Evolutionary conservation across 2,797 vertebrate genomes (phyloP).

Genomic region (Synanceia verrucosa): DNA sequence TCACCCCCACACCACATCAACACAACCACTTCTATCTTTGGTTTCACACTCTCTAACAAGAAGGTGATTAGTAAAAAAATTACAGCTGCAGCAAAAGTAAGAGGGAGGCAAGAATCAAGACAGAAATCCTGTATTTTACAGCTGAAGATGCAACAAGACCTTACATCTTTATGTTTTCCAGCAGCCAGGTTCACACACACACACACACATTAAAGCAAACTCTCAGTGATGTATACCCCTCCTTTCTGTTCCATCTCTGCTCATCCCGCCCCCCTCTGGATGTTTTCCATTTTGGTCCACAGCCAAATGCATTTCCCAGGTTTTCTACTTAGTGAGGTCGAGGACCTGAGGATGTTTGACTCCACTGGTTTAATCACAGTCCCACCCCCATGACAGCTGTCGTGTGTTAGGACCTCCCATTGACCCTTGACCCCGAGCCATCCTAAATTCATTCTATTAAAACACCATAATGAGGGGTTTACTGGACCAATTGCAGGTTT

Average conservation of each 20-base stretch:
- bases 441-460: slow-evolving; percentile 91
- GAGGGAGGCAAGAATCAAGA: not conserved
- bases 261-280: slow-evolving; percentile 48
- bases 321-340: slow-evolving; percentile 81
- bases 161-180: slow-evolving; percentile 19
- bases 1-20: slow-evolving; percentile 71
- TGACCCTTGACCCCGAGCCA: slow-evolving; percentile 85
- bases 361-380: slow-evolving; percentile 81
- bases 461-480: slow-evolving; percentile 93
- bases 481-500: slow-evolving; percentile 91
- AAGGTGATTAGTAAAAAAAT: slow-evolving; percentile 60
- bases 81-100: slow-evolving; percentile 39
- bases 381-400: slow-evolving; percentile 81
- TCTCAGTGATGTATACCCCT: slow-evolving; percentile 40
- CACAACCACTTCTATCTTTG: slow-evolving; percentile 64
- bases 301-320: slow-evolving; percentile 84
- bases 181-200: slow-evolving; percentile 31
- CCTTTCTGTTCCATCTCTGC: slow-evolving; percentile 27
- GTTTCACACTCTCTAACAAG: slow-evolving; percentile 65
- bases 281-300: slow-evolving; percentile 73
- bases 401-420: slow-evolving; percentile 84
- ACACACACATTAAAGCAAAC: slow-evolving; percentile 22
- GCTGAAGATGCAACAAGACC: not conserved
- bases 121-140: slow-evolving; percentile 1
- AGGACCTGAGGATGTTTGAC: slow-evolving; percentile 76